A percentile compares a stretch with the other conserved stretches of the same genome.
Conservation (phyloP, 2,888 invertebrate genomes). For the Parnassius glacialis region DNA sequence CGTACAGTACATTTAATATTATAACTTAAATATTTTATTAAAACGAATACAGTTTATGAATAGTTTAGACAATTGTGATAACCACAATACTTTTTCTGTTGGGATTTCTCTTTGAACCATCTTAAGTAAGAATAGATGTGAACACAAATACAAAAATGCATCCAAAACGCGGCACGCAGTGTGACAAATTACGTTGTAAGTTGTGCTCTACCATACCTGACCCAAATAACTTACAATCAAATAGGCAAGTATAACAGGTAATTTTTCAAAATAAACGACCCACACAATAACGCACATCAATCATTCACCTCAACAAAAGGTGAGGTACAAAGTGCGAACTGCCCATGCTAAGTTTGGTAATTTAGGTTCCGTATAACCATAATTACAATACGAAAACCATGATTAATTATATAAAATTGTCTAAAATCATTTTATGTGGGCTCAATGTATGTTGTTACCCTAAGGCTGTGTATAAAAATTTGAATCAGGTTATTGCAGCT, state of each 20-base stretch:
- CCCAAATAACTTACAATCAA: constrained; percentile 57
- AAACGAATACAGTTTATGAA: too few relatives aligned
- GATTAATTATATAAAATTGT: too few relatives aligned
- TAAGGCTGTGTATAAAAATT: not conserved
- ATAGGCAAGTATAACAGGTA: constrained; percentile 60
- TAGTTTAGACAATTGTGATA: too few relatives aligned
- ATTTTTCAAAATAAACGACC: constrained; percentile 73
- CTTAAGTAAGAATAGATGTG: not conserved
- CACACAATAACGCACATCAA: constrained; percentile 68
- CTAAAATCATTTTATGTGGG: too few relatives aligned
- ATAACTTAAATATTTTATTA: too few relatives aligned
- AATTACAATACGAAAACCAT: constrained; percentile 7
- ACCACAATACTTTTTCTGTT: too few relatives aligned
- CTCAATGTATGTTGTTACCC: too few relatives aligned
- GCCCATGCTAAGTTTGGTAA: constrained; percentile 12
- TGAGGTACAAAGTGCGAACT: constrained; percentile 53
- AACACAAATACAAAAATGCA: not conserved
- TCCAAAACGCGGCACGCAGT: not conserved
- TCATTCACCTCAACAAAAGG: constrained; percentile 66
- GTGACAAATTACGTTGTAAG: constrained; percentile 27
- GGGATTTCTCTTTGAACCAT: too few relatives aligned
- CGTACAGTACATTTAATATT: too few relatives aligned
- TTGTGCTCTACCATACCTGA: constrained; percentile 45
- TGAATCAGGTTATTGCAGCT: too few relatives aligned
- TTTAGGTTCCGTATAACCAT: constrained; percentile 8